These are phyloP conservation scores for Schlechtendalia chinensis DNA, from an alignment of 1,140 invertebrate genomes.

Conservation along the genomic window DNA sequence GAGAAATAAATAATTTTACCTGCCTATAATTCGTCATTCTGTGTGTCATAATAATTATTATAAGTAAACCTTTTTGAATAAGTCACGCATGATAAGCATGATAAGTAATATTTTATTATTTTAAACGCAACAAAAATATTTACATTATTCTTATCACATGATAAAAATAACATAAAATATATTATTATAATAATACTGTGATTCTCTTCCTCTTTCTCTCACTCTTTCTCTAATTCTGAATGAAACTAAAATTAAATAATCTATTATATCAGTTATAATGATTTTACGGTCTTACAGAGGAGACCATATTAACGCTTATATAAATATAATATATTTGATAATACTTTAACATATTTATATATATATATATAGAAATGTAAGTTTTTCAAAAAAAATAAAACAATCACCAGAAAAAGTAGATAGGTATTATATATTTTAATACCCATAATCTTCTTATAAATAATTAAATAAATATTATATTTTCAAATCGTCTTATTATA, in stretches of 20 bases:
- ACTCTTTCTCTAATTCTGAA: not conserved
- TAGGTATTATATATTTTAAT: no score
- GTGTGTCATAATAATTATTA: not conserved
- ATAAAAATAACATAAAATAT: not conserved
- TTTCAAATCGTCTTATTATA: no score
- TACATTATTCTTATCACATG: not conserved
- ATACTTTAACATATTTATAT: no score
- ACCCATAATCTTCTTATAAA: no score
- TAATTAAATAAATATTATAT: no score
- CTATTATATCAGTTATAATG: not conserved
- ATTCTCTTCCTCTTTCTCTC: not conserved
- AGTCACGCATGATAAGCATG: not conserved
- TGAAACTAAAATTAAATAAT: slow-evolving; percentile 18
- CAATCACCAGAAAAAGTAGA: no score
- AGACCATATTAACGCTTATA: not conserved
- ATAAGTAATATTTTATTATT: slow-evolving; percentile 1
- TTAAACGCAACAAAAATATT: not conserved
- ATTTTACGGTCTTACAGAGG: not conserved
- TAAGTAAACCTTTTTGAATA: not conserved
- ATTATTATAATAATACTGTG: no score
- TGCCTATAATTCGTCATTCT: not conserved
- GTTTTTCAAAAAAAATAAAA: no score
- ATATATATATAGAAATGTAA: no score
- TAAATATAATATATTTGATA: no score
- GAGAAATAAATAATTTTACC: slow-evolving; percentile 1